Conservation (phyloP, 2,797 vertebrate genomes). For the Mus spretus region DNA sequence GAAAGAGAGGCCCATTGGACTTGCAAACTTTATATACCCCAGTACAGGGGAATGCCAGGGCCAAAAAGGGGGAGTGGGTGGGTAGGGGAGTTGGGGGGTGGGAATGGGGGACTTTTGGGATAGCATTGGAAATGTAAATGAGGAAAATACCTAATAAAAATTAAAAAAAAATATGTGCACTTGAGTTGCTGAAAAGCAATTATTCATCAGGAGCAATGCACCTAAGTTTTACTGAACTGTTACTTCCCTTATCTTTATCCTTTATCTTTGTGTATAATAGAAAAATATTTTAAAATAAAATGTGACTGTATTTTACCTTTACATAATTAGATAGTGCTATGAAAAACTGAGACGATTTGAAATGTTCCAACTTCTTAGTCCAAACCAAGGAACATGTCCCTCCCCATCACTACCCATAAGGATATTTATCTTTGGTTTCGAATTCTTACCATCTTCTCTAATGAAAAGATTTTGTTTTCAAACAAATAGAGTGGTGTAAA, state of each 20-base stretch:
- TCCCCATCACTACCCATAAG: not conserved
- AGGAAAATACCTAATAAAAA: not conserved
- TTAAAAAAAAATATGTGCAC: not conserved
- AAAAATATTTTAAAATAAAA: constrained; percentile 7
- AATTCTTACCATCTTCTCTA: constrained; percentile 92
- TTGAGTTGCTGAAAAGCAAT: not conserved
- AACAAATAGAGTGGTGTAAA: constrained; percentile 90
- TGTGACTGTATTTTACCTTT: not conserved
- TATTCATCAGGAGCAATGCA: not conserved
- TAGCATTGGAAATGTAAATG: too few relatives aligned
- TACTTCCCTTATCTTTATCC: not conserved
- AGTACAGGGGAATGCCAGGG: too few relatives aligned
- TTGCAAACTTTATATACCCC: too few relatives aligned
- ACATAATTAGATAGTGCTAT: not conserved
- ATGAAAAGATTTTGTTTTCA: constrained; percentile 89
- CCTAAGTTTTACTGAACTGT: not conserved
- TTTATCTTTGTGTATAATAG: not conserved
- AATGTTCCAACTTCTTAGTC: not conserved
- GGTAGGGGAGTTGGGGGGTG: too few relatives aligned
- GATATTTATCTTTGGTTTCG: not conserved
- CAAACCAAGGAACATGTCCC: not conserved
- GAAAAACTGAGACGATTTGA: constrained; percentile 20
- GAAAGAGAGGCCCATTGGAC: too few relatives aligned
- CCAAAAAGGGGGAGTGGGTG: too few relatives aligned
- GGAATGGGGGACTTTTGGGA: too few relatives aligned